These are phyloP conservation scores for Stenopsyche tienmushanensis DNA, from an alignment of 1,140 invertebrate genomes.

Conservation along the genomic window DNA sequence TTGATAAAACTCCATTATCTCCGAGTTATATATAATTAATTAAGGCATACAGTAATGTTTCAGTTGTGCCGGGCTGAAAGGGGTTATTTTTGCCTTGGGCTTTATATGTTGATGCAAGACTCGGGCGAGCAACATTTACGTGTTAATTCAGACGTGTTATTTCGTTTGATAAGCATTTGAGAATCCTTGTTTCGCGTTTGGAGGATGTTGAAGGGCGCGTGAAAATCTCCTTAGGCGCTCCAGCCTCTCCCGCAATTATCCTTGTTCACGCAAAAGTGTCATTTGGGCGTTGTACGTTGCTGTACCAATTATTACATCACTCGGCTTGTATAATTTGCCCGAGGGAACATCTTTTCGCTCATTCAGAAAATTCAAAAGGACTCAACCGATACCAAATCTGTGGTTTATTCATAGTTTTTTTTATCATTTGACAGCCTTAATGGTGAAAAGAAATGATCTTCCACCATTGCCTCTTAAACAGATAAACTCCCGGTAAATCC, in stretches of 20 bases:
- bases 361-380: no score
- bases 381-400: no score
- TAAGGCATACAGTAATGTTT: no score
- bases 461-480: background rate
- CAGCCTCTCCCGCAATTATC: conserved; percentile 1
- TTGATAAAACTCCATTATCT: no score
- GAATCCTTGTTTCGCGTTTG: background rate
- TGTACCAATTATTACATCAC: conserved; percentile 2
- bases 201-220: background rate
- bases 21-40: no score
- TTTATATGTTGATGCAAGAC: no score
- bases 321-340: background rate
- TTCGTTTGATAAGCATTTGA: background rate
- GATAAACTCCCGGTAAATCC: background rate
- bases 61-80: no score
- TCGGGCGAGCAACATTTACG: background rate
- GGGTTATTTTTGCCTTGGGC: no score
- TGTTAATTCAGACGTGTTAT: background rate
- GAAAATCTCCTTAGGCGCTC: background rate
- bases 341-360: background rate
- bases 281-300: background rate
- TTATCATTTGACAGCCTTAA: background rate
- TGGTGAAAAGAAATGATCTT: background rate
- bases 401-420: no score
- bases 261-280: conserved; percentile 8